Base-by-base conservation (phyloP, 2,113 vertebrate genomes). In the Prietella phreatophila region DNA sequence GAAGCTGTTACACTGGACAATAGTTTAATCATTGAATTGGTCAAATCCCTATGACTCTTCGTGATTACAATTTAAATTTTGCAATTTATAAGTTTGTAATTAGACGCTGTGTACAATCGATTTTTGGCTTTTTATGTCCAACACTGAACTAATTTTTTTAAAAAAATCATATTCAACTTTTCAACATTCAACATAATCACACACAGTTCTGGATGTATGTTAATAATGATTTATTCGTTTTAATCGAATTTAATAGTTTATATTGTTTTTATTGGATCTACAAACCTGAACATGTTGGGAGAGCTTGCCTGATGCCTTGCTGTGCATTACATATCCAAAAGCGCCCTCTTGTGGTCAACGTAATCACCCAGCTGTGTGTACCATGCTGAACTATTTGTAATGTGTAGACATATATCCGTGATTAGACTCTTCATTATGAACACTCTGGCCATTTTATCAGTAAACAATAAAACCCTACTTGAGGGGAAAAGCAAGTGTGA, bases 1-100 rank as follows among this genome's bases (percentile, higher is more conserved):
- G 85, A 92, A 88, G 33, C 61, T 91, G 82, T 90, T 87, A 90
- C 88, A 83, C 69, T 83, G 80, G 27, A 85, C 69, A 89, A 76
- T 75, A 80, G 87, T 61, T 88, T 58, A 84, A 80, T 0, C n/a
- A 30, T 69, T 73, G 25, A 76, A 69, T 75, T 13, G 82, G 30
- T 87, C 84, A 90, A 85, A 85, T 78, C 61, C 30, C 55, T 88
- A 9, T 82, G 5, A 71, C 22, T 25, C 22, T 69, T 69, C 14
- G 60, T 20, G 63, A 47, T 30, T 17, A 33, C 67, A 33, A 10
- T 76, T 33, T 20, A 7, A 11, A 39, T 20, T 75, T 22, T 0
- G 36, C 19, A 69, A 2, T 69, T 14, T 69, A 19, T 76, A 27
- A 0, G 20, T 42, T 27, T 75, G 2, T 63, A 13, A 42, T 75